phyloP scores from a whole-genome alignment of 1,140 invertebrate species.

The Aleiodes sp. region DNA sequence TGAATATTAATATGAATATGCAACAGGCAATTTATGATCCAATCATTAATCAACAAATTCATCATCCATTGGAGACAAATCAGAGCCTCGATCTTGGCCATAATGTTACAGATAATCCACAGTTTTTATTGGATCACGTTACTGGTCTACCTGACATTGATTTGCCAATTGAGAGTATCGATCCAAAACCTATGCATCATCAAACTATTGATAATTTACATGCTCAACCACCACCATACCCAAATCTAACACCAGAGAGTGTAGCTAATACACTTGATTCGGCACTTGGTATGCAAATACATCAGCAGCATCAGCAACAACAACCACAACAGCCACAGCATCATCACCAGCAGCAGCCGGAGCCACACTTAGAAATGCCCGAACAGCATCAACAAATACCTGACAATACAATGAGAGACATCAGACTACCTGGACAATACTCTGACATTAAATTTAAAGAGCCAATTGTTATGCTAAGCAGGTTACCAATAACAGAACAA shows the following conservation, averaged over 20 bases:
- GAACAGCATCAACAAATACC: constrained; percentile 48
- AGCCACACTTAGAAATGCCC: constrained; percentile 28
- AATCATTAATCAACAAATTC: constrained; percentile 57
- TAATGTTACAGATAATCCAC: constrained; percentile 50
- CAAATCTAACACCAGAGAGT: constrained; percentile 44
- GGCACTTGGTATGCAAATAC: constrained; percentile 19
- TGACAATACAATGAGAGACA: constrained; percentile 49
- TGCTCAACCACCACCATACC: constrained; percentile 16
- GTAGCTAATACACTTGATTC: constrained; percentile 31
- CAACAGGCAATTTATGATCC: constrained; percentile 57
- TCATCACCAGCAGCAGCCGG: background rate
- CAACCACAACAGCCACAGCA: constrained; percentile 38
- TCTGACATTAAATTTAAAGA: constrained; percentile 56
- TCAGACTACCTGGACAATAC: constrained; percentile 39
- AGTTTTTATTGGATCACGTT: constrained; percentile 56
- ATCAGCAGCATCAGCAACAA: constrained; percentile 17
- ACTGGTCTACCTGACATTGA: constrained; percentile 57
- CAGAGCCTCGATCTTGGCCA: constrained; percentile 51
- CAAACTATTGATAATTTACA: background rate
- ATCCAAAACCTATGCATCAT: constrained; percentile 38
- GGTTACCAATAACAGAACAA: constrained; percentile 58
- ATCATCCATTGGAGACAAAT: constrained; percentile 47
- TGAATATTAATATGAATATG: constrained; percentile 42
- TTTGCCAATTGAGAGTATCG: constrained; percentile 52
- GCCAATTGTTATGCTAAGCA: constrained; percentile 70